Evolutionary conservation across 1,140 invertebrate species (phyloP), one percentile per base, ranked within the genome.

Genomic region (Anoplophora glabripennis): DNA sequence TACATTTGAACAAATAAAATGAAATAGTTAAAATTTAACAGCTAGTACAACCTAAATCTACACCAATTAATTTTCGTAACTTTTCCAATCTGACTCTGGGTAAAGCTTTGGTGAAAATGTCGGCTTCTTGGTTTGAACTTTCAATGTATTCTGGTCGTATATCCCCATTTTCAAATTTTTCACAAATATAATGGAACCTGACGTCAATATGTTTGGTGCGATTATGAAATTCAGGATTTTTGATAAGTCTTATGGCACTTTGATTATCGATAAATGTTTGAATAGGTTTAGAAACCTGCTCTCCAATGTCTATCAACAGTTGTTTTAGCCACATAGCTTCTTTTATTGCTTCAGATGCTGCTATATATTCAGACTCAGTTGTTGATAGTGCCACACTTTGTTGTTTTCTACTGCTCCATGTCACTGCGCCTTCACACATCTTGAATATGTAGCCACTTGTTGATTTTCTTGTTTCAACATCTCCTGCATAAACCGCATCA

Each of bases 291-390:
- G 28, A 15, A 11, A 36, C 21, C 3, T 21, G 44, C 42, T 41
- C 35, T 18, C 54, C 17, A 66, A 68, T 40, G 47, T 73, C 71
- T 21, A 21, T 45, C 1, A 74, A 41, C n/a, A 72, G 52, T 42
- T 68, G 48, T 12, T 57, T 57, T 17, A 75, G 40, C 68, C 66
- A 74, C n/a, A 74, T 52, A 12, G 68, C 55, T 35, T 75, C 67
- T 62, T 75, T 73, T 8, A 63, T 45, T 17, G 61, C 64, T 55
- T 72, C 64, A 59, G 65, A 58, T n/a, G 64, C 66, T 35, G 72
- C 66, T 5, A 74, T 38, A 69, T 67, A 72, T 49, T 80, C 77
- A 15, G 76, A 69, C 64, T 80, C 76, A n/a, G 72, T 78, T 11
- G 75, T 76, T 4, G 67, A 70, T 7, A 72, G 36, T 47, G 70